Evolutionary conservation across 2,797 vertebrate genomes (phyloP), one percentile per base, ranked within the genome.

Genomic region (Notolabrus celidotus): DNA sequence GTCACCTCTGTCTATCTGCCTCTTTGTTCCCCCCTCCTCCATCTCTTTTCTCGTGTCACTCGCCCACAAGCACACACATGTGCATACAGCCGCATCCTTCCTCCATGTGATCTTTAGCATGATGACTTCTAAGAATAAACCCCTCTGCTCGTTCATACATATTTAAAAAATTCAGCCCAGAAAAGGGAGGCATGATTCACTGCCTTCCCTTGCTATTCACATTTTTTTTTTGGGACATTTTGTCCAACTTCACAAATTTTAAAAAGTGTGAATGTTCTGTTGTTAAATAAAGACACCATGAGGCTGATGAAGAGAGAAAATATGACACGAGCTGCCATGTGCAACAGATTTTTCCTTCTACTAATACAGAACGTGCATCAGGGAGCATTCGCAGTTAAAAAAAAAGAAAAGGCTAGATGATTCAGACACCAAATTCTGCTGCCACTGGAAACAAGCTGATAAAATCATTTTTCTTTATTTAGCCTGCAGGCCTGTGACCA

Each of bases 81-180:
- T 41, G 50, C 74, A 66, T 65, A 59, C 70, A 66, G 69, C 27
- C 36, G 55, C 57, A 68, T 80, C 64, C 31, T 55, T 71, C 43
- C 25, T 63, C 33, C 69, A 56, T 36, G 42, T 74, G 33, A 77
- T 46, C 39, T 42, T 69, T 27, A 64, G 39, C 63, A 36, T 51
- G 53, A 46, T 63, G 41, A 56, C 19, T 39, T 64, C 17, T 64
- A 39, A 67, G 43, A 63, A 19, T 46, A 31, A 46, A 52, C 17
- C 25, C n/a, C 17, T 17, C 10, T n/a, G 57, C 12, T 49, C 2
- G 10, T 46, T 57, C n/a, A 67, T 50, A 45, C 0, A 7, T 16
- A 39, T 46, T 49, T 58, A 5, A 67, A 55, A 33, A 59, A 11
- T 23, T 19, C 52, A 39, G 14, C 19, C 29, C 22, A 10, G 38